A percentile compares a stretch with the other conserved stretches of the same genome.
These are phyloP conservation scores for Melanotaenia maccullochi DNA, from an alignment of 2,797 vertebrate genomes.

Conservation along the genomic window DNA sequence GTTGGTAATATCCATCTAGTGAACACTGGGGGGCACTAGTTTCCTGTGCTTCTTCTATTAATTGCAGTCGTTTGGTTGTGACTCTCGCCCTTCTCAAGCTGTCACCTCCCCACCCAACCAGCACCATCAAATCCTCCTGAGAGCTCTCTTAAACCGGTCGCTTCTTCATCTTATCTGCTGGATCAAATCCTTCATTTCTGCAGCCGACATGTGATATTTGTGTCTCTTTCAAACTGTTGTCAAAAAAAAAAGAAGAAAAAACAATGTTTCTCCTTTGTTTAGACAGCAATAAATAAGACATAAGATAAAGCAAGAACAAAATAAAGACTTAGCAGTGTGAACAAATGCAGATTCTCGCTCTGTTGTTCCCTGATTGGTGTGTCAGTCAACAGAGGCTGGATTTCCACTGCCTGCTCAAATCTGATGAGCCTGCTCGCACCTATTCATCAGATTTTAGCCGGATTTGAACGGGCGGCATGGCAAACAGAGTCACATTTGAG, in stretches of 20 bases:
- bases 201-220: constrained; percentile 36
- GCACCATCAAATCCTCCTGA: constrained; percentile 57
- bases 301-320: constrained; percentile 30
- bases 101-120: constrained; percentile 50
- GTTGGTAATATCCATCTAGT: constrained; percentile 33
- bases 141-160: constrained; percentile 48
- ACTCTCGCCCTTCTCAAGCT: constrained; percentile 25
- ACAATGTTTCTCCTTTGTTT: constrained; percentile 16
- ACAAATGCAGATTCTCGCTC: constrained; percentile 40
- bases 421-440: constrained; percentile 63
- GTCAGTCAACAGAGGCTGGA: constrained; percentile 64
- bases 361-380: constrained; percentile 60
- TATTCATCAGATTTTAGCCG: constrained; percentile 58
- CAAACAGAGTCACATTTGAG: constrained; percentile 75
- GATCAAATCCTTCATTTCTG: constrained; percentile 55
- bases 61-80: constrained; percentile 68
- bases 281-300: constrained; percentile 17
- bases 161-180: constrained; percentile 50
- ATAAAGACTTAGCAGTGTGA: constrained; percentile 20
- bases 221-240: constrained; percentile 26
- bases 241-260: constrained; percentile 20
- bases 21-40: constrained; percentile 78
- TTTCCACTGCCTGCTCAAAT: constrained; percentile 67
- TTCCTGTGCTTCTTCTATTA: constrained; percentile 64
- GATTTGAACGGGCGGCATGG: constrained; percentile 62